These are phyloP conservation scores for Mus spicilegus DNA, from an alignment of 2,113 vertebrate genomes.

Conservation along the genomic window DNA sequence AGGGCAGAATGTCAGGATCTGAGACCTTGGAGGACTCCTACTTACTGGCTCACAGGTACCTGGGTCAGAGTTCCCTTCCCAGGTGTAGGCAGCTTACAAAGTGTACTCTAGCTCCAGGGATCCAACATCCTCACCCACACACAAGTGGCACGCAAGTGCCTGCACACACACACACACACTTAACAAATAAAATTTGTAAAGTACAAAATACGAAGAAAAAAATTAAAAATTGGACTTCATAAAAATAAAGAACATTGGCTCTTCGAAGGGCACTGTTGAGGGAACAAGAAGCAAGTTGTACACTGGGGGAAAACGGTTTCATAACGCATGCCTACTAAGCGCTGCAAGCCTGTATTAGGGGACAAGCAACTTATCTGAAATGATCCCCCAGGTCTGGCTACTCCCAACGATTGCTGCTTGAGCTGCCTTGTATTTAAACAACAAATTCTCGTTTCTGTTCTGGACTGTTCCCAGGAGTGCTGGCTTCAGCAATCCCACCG, in stretches of 20 bases:
- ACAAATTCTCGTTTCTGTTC: neutral
- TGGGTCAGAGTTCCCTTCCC: neutral
- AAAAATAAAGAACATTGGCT: neutral
- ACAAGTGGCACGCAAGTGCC: neutral
- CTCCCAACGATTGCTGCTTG: neutral
- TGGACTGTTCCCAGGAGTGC: neutral
- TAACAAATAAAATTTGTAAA: neutral
- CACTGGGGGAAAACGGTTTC: neutral
- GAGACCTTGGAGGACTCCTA: neutral
- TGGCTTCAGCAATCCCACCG: neutral
- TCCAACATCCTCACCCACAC: neutral
- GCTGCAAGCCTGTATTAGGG: neutral
- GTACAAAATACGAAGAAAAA: neutral
- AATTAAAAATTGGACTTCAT: neutral
- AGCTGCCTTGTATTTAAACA: neutral
- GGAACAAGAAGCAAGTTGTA: neutral
- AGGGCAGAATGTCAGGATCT: neutral
- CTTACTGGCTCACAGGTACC: neutral
- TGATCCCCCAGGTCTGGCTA: neutral
- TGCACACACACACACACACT: neutral
- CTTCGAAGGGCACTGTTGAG: neutral
- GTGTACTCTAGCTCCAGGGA: neutral
- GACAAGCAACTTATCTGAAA: conserved; percentile 26
- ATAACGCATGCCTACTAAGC: neutral
- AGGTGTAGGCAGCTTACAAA: neutral